phyloP scores from a whole-genome alignment of 2,888 invertebrate species.

The Baronia brevicornis region DNA sequence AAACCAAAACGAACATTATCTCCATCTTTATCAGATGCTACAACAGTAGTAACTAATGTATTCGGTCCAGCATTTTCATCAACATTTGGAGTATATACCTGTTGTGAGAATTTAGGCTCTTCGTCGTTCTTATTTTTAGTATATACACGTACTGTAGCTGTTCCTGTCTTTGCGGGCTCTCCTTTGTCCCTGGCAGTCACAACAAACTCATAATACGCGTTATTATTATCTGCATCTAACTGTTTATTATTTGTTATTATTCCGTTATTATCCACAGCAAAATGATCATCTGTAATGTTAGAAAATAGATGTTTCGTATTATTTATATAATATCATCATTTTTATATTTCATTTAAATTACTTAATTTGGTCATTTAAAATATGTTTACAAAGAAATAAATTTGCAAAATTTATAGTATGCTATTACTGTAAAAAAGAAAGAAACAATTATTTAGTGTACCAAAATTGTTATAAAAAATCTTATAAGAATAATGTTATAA shows the following conservation, averaged over 20 bases:
- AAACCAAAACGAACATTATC: constrained; percentile 96
- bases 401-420: no score
- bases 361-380: no score
- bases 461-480: no score
- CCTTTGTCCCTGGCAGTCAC: constrained; percentile 97
- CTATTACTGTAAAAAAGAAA: no score
- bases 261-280: constrained; percentile 94
- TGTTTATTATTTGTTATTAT: constrained; percentile 95
- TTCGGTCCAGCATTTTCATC: constrained; percentile 97
- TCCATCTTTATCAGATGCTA: constrained; percentile 97
- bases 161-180: constrained; percentile 92
- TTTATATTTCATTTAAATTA: background rate
- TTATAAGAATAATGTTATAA: no score
- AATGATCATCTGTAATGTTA: constrained; percentile 87
- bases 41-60: constrained; percentile 96
- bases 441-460: no score
- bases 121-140: constrained; percentile 99
- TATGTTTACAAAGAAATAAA: no score
- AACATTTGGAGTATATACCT: constrained; percentile 96
- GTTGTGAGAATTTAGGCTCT: constrained; percentile 96
- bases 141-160: constrained; percentile 94
- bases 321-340: background rate
- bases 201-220: constrained; percentile 95
- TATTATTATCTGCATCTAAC: constrained; percentile 96
- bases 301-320: background rate